Evolutionary conservation across 2,888 invertebrate genomes (phyloP).

Genomic region (Drosophila ustulata): DNA sequence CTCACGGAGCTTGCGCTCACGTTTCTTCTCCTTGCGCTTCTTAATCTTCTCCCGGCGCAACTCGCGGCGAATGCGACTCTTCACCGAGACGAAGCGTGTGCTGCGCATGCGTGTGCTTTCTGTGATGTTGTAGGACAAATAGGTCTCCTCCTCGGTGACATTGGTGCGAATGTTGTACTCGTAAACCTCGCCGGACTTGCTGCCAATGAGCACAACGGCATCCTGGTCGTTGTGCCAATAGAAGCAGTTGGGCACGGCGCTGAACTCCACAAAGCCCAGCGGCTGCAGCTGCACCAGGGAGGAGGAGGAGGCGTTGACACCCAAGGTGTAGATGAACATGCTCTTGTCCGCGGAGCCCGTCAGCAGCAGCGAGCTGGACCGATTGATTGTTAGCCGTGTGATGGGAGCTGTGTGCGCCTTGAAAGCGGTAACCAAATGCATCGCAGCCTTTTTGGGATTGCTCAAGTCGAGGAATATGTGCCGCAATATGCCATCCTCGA

Average conservation of each 20-base stretch:
- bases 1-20: slow-evolving; percentile 86
- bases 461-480: slow-evolving; percentile 83
- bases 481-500: slow-evolving; percentile 90
- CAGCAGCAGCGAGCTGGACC: slow-evolving; percentile 87
- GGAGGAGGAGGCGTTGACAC: slow-evolving; percentile 72
- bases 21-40: slow-evolving; percentile 85
- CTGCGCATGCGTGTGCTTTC: slow-evolving; percentile 77
- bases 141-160: slow-evolving; percentile 85
- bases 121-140: slow-evolving; percentile 72
- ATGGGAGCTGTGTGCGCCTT: slow-evolving; percentile 90
- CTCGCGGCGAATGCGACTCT: slow-evolving; percentile 87
- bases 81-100: slow-evolving; percentile 87
- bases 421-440: slow-evolving; percentile 85
- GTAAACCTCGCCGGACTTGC: slow-evolving; percentile 86
- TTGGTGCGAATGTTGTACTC: slow-evolving; percentile 86
- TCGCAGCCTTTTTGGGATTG: slow-evolving; percentile 23
- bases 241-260: slow-evolving; percentile 88
- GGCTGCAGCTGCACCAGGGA: slow-evolving; percentile 86
- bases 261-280: slow-evolving; percentile 89
- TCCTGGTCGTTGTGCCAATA: slow-evolving; percentile 86
- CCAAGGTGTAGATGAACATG: slow-evolving; percentile 88
- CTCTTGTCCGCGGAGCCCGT: slow-evolving; percentile 89
- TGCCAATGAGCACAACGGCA: slow-evolving; percentile 86
- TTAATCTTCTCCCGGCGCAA: slow-evolving; percentile 87
- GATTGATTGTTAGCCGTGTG: slow-evolving; percentile 88